A percentile compares a stretch with the other conserved stretches of the same genome.
Conservation (phyloP, 1,140 invertebrate species). For the Ceratoteleas bidentatus region DNA sequence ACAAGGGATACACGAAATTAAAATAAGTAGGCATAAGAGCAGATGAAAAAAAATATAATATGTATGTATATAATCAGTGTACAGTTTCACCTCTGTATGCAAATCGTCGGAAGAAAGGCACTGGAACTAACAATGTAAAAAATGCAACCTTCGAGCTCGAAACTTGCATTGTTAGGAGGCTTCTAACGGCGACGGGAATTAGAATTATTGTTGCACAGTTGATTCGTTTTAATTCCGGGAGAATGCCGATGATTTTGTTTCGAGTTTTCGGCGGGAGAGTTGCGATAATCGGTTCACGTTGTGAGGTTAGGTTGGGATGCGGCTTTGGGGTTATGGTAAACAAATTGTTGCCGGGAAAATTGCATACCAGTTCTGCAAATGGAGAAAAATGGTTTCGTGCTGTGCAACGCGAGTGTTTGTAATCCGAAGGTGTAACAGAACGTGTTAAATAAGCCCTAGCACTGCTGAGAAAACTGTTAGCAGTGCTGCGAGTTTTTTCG, state of each 20-base stretch:
- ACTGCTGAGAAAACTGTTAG: too few species aligned
- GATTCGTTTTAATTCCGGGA: conserved; percentile 38
- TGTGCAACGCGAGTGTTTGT: too few species aligned
- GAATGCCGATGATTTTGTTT: conserved; percentile 31
- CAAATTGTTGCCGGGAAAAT: too few species aligned
- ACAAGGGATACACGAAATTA: conserved; percentile 64
- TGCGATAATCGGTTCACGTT: too few species aligned
- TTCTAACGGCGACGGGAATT: conserved; percentile 51
- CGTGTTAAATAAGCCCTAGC: too few species aligned
- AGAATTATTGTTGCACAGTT: conserved; percentile 58
- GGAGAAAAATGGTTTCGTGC: too few species aligned
- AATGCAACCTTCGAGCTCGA: conserved; percentile 51
- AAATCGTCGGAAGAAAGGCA: conserved; percentile 58
- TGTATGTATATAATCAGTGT: conserved; percentile 67
- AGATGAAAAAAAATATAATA: conserved; percentile 64
- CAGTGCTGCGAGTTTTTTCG: too few species aligned
- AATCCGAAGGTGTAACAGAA: too few species aligned
- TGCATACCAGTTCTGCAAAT: too few species aligned
- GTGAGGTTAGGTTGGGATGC: too few species aligned
- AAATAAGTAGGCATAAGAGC: conserved; percentile 65
- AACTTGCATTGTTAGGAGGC: conserved; percentile 43
- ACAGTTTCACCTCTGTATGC: conserved; percentile 62
- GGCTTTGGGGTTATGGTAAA: too few species aligned
- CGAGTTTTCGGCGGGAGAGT: neutral
- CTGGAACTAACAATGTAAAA: conserved; percentile 61